Percentiles rank a stretch among this genome's conserved stretches.
Evolutionary conservation across 2,888 invertebrate species (phyloP).

Genomic region (Mesochorus sp.): DNA sequence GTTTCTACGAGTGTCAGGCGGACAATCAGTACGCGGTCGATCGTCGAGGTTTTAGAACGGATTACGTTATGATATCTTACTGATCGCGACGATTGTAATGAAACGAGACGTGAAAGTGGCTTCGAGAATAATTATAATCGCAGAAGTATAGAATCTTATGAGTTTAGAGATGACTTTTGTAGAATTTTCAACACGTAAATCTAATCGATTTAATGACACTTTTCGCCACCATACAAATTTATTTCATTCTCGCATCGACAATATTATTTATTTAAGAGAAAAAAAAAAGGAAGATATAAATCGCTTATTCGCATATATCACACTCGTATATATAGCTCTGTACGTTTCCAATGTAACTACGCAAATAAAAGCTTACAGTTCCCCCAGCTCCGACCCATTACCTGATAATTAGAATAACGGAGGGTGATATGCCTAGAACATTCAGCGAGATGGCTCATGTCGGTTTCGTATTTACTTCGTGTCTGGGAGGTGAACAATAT

Average conservation of each 20-base stretch:
- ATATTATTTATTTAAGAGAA: background rate
- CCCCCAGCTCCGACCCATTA: constrained; percentile 75
- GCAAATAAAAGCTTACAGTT: constrained; percentile 70
- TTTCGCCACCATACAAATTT: background rate
- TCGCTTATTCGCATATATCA: constrained; percentile 30
- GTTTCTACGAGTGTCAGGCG: constrained; percentile 88
- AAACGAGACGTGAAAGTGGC: no score
- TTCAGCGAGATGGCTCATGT: constrained; percentile 46
- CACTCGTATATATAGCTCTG: constrained; percentile 31
- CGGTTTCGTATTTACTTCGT: constrained; percentile 32
- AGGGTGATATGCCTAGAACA: constrained; percentile 69
- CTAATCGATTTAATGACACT: background rate
- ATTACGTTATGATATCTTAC: constrained; percentile 84
- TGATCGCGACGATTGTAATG: constrained; percentile 66
- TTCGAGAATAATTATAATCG: no score
- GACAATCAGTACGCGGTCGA: constrained; percentile 89
- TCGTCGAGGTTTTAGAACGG: constrained; percentile 87
- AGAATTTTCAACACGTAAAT: background rate
- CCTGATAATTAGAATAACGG: constrained; percentile 74
- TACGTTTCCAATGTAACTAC: constrained; percentile 51
- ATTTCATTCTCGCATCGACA: background rate
- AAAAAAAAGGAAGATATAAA: constrained; percentile 12
- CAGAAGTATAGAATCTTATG: background rate
- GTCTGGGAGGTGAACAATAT: background rate
- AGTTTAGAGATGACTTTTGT: constrained; percentile 1